Evolutionary conservation across 1,140 invertebrate species (phyloP).

Genomic region (Macrosteles quadrilineatus): DNA sequence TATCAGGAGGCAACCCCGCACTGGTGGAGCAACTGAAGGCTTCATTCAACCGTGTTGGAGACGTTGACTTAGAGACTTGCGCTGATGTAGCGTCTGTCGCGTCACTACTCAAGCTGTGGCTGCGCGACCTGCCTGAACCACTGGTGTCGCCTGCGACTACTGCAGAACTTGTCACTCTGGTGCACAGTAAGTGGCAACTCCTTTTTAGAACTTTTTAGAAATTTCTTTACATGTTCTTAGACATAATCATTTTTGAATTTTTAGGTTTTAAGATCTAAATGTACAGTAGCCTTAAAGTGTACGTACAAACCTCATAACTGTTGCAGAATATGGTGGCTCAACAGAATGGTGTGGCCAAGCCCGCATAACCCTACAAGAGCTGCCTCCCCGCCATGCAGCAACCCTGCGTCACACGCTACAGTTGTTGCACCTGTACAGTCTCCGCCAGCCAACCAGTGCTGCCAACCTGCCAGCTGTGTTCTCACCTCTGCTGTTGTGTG

Average conservation of each 20-base stretch:
- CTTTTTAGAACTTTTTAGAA: no score
- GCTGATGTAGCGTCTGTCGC: slow-evolving; percentile 53
- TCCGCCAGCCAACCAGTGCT: slow-evolving; percentile 19
- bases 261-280: no score
- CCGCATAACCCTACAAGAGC: slow-evolving; percentile 40
- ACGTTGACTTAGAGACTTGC: slow-evolving; percentile 53
- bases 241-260: no score
- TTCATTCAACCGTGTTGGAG: slow-evolving; percentile 54
- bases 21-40: slow-evolving; percentile 52
- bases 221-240: no score
- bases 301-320: no score
- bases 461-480: slow-evolving; percentile 36
- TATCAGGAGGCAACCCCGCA: slow-evolving; percentile 50
- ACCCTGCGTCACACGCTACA: slow-evolving; percentile 52
- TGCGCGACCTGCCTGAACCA: slow-evolving; percentile 55
- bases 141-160: slow-evolving; percentile 51
- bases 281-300: no score
- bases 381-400: slow-evolving; percentile 50
- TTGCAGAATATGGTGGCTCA: slow-evolving; percentile 37
- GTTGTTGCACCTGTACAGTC: slow-evolving; percentile 51
- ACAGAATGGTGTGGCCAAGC: slow-evolving; percentile 32
- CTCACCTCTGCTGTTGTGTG: slow-evolving; percentile 34
- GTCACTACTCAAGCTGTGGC: slow-evolving; percentile 54
- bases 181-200: slow-evolving; percentile 33
- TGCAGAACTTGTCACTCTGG: slow-evolving; percentile 48